Conservation (phyloP, 2,888 invertebrate species). For the Drosophila macrospina region DNA sequence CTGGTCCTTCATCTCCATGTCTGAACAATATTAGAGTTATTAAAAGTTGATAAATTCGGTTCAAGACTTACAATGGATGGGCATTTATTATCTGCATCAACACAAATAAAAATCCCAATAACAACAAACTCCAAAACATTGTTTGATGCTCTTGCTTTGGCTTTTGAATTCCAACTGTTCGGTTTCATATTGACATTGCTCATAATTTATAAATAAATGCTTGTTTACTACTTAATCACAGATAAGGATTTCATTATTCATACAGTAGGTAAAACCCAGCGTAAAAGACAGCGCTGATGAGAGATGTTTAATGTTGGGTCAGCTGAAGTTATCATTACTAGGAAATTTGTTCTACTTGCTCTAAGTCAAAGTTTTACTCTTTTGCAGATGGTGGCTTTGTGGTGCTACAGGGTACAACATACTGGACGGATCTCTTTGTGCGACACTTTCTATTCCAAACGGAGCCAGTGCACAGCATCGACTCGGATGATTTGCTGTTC, state of each 20-base stretch:
- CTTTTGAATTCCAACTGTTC: neutral
- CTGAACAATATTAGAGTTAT: neutral
- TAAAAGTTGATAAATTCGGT: neutral
- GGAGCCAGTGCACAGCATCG: constrained; percentile 91
- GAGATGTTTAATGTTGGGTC: too few relatives aligned
- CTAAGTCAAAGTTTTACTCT: neutral
- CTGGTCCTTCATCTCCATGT: neutral
- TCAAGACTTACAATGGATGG: neutral
- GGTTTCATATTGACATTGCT: neutral
- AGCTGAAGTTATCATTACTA: too few relatives aligned
- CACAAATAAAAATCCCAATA: neutral
- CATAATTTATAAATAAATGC: neutral
- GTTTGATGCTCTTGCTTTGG: neutral
- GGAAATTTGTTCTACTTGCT: too few relatives aligned
- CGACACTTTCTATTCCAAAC: constrained; percentile 96
- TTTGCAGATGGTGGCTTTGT: constrained; percentile 95
- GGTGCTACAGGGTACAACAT: constrained; percentile 95
- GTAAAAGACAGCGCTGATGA: too few relatives aligned
- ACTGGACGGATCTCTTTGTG: constrained; percentile 98
- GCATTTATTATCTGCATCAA: neutral
- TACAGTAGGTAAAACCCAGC: too few relatives aligned
- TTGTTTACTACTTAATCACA: neutral
- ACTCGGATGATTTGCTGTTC: constrained; percentile 97
- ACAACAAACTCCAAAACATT: neutral
- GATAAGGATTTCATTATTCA: too few relatives aligned